Percentiles rank a stretch among this genome's conserved stretches.
Conservation (phyloP, 2,888 invertebrate species). For the Melitaea athalia region DNA sequence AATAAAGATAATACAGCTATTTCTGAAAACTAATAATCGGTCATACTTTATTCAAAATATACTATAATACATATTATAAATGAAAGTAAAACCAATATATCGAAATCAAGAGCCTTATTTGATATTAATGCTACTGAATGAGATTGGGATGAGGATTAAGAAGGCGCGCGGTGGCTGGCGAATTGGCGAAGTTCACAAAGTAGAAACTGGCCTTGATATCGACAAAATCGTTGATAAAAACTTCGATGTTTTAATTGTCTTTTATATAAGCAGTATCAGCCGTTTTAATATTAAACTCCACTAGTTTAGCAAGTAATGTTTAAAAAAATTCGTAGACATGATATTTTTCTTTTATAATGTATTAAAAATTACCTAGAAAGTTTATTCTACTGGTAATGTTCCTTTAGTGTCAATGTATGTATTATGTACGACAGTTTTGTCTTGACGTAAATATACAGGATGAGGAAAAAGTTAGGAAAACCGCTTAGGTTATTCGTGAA, state of each 20-base stretch:
- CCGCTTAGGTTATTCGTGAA: too few relatives aligned
- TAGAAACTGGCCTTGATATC: conserved; percentile 15
- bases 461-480: too few relatives aligned
- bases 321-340: too few relatives aligned
- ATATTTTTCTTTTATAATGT: too few relatives aligned
- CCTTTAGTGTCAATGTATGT: too few relatives aligned
- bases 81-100: conserved; percentile 19
- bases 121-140: conserved; percentile 43
- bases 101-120: conserved; percentile 36
- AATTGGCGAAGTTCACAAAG: conserved; percentile 11
- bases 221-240: conserved; percentile 7
- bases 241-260: not conserved
- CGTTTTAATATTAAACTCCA: not conserved
- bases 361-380: too few relatives aligned
- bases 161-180: conserved; percentile 13
- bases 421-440: too few relatives aligned
- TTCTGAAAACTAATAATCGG: not conserved
- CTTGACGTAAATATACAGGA: too few relatives aligned
- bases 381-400: too few relatives aligned
- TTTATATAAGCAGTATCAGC: not conserved
- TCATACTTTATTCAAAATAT: not conserved
- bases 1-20: too few relatives aligned
- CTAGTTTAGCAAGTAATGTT: not conserved
- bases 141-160: conserved; percentile 26
- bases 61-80: not conserved